A percentile compares a stretch with the other conserved stretches of the same genome.
These are phyloP conservation scores for Apamea monoglypha DNA, from an alignment of 2,888 invertebrate species.

Conservation along the genomic window DNA sequence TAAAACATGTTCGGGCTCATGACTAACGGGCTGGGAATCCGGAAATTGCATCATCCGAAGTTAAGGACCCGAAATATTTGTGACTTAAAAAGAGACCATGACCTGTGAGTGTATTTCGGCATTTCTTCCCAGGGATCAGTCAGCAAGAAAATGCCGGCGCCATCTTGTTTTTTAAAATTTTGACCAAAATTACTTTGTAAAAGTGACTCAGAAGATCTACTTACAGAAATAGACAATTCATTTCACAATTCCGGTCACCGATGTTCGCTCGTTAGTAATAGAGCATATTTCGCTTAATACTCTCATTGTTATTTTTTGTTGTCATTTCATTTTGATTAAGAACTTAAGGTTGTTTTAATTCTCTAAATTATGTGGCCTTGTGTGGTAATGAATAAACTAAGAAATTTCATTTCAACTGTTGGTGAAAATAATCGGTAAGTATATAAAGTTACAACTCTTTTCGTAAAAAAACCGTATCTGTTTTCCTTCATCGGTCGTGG, in stretches of 20 bases:
- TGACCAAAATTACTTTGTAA: background rate
- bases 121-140: background rate
- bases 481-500: constrained; percentile 10
- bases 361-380: too few species aligned
- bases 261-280: background rate
- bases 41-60: constrained; percentile 48
- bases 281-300: background rate
- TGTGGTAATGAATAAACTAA: too few species aligned
- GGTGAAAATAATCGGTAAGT: background rate
- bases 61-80: constrained; percentile 8
- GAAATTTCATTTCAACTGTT: background rate
- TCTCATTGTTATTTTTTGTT: too few species aligned
- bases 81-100: background rate
- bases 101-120: background rate
- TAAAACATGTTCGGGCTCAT: constrained; percentile 43
- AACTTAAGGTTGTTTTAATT: background rate
- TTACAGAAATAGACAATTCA: background rate
- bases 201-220: background rate
- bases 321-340: too few species aligned
- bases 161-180: background rate
- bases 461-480: background rate
- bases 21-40: constrained; percentile 39
- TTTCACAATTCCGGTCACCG: background rate
- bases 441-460: background rate
- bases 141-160: background rate